Percentiles rank a stretch among this genome's conserved stretches.
Evolutionary conservation across 2,797 vertebrate species (phyloP).

Genomic region (Lutjanus argentimaculatus): DNA sequence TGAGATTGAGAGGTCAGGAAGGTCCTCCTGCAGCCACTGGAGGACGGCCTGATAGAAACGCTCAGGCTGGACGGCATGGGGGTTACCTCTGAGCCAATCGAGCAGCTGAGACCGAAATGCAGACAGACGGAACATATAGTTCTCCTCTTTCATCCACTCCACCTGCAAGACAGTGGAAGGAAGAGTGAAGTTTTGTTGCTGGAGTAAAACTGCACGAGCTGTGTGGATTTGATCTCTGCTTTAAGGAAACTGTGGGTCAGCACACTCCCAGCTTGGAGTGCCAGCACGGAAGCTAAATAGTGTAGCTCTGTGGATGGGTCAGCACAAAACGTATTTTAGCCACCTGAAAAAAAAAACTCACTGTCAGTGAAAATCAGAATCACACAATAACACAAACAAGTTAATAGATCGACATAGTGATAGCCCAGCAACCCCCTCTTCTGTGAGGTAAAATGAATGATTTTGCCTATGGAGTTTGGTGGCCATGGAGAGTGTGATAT

Average conservation of each 20-base stretch:
- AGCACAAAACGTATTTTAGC: too few relatives aligned
- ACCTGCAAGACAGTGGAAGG: constrained; percentile 80
- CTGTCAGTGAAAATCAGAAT: too few relatives aligned
- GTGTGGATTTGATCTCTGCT: not conserved
- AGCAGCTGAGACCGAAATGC: constrained; percentile 86
- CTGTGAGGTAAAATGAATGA: too few relatives aligned
- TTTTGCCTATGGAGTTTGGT: too few relatives aligned
- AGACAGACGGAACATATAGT: constrained; percentile 96
- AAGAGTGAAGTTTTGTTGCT: not conserved
- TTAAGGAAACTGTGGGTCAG: not conserved
- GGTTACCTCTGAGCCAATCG: constrained; percentile 88
- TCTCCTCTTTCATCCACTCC: constrained; percentile 96
- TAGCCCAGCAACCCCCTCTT: too few relatives aligned
- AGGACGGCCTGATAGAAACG: constrained; percentile 87
- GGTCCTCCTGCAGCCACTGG: constrained; percentile 91
- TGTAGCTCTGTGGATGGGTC: too few relatives aligned
- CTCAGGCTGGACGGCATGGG: constrained; percentile 85
- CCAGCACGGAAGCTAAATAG: too few relatives aligned
- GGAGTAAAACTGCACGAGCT: not conserved
- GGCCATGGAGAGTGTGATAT: too few relatives aligned
- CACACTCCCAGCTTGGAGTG: too few relatives aligned
- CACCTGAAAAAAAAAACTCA: too few relatives aligned
- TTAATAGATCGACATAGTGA: too few relatives aligned
- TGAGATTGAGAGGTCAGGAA: constrained; percentile 94
- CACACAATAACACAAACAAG: too few relatives aligned